Evolutionary conservation across 2,113 vertebrate genomes (phyloP).

Genomic region (Heterotis niloticus): DNA sequence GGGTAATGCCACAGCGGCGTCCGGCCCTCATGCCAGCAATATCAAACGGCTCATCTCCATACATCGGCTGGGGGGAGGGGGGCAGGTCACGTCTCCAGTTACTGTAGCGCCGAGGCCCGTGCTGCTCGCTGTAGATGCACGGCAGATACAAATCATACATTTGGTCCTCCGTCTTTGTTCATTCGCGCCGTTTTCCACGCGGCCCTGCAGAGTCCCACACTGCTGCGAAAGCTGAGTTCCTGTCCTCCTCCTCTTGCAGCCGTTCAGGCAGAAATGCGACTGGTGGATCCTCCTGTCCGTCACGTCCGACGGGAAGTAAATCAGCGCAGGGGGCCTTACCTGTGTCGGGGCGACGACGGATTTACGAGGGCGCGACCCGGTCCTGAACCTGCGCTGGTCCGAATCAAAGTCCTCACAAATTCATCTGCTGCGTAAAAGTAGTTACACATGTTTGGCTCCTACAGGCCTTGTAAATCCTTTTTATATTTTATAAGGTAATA

Average conservation of each 20-base stretch:
- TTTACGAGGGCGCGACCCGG: slow-evolving; percentile 58
- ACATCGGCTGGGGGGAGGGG: background rate
- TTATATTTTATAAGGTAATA: background rate
- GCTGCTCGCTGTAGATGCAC: background rate
- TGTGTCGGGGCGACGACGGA: slow-evolving; percentile 50
- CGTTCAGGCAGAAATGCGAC: slow-evolving; percentile 23
- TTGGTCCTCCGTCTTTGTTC: slow-evolving; percentile 1
- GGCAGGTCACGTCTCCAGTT: slow-evolving; percentile 20
- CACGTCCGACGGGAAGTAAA: slow-evolving; percentile 58
- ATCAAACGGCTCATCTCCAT: slow-evolving; percentile 31
- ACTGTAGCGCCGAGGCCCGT: background rate
- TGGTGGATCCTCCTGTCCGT: slow-evolving; percentile 53
- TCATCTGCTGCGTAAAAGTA: background rate
- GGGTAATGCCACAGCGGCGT: slow-evolving; percentile 25
- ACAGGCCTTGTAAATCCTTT: background rate
- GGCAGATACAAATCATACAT: slow-evolving; percentile 22
- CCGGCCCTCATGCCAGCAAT: slow-evolving; percentile 1
- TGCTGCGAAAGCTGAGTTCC: slow-evolving; percentile 44
- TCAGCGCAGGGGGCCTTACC: slow-evolving; percentile 33
- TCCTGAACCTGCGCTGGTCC: slow-evolving; percentile 48
- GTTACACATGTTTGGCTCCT: background rate
- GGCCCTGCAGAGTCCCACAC: slow-evolving; percentile 29
- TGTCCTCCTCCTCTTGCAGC: slow-evolving; percentile 32
- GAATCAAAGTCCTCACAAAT: slow-evolving; percentile 22
- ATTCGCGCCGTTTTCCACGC: slow-evolving; percentile 10